These are phyloP conservation scores for Melanogrammus aeglefinus DNA, from an alignment of 2,797 vertebrate genomes.

Conservation along the genomic window DNA sequence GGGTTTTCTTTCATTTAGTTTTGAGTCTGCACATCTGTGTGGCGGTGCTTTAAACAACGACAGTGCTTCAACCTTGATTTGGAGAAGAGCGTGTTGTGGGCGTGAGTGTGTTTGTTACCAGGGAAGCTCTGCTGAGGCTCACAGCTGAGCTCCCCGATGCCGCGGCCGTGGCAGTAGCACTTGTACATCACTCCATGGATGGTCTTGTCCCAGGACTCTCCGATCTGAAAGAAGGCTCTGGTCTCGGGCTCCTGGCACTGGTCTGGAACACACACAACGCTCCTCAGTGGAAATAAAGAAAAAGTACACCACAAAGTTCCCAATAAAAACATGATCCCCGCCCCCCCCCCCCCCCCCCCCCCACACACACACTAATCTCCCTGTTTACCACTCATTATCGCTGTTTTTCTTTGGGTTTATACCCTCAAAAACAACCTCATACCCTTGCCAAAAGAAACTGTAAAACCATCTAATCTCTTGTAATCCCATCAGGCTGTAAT, in stretches of 20 bases:
- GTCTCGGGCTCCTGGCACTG: conserved; percentile 97
- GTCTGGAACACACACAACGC: conserved; percentile 68
- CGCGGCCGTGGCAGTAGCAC: conserved; percentile 96
- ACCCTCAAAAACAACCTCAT: not conserved
- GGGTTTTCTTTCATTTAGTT: too few relatives aligned
- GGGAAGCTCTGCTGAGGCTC: conserved; percentile 86
- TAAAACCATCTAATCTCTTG: not conserved
- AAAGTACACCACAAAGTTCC: not conserved
- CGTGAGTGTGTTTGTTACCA: conserved; percentile 67
- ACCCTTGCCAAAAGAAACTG: not conserved
- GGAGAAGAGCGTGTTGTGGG: not conserved
- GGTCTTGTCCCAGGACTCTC: conserved; percentile 90
- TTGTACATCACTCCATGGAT: conserved; percentile 88
- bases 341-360: too few relatives aligned
- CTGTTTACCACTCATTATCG: not conserved
- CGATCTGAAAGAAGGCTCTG: conserved; percentile 89
- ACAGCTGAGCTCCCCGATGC: conserved; percentile 93
- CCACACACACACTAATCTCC: not conserved
- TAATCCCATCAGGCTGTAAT: not conserved
- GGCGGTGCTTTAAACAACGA: too few relatives aligned
- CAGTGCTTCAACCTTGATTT: too few relatives aligned
- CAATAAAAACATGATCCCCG: not conserved
- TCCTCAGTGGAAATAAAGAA: not conserved
- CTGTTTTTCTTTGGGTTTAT: not conserved
- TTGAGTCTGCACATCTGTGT: too few relatives aligned